phyloP scores from a whole-genome alignment of 2,113 vertebrate genomes.

The Dromas ardeola region DNA sequence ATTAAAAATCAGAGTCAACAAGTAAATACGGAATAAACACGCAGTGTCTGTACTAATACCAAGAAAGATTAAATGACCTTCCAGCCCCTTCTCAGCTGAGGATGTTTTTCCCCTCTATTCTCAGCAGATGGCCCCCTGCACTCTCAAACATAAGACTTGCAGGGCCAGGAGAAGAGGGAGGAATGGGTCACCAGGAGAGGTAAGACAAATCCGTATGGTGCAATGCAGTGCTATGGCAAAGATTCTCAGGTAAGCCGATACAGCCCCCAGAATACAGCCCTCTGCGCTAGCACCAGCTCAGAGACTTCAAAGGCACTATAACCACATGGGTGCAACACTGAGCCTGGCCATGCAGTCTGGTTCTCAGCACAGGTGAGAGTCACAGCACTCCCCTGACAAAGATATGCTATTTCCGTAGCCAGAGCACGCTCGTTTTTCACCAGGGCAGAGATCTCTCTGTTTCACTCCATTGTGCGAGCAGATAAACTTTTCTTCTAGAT shows the following conservation, averaged over 20 bases:
- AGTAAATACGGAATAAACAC: background rate
- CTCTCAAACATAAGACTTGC: background rate
- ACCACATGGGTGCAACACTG: background rate
- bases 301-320: background rate
- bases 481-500: background rate
- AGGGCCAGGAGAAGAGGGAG: background rate
- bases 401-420: background rate
- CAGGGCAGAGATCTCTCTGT: background rate
- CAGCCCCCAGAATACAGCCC: background rate
- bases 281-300: background rate
- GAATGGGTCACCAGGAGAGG: background rate
- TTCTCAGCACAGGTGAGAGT: background rate
- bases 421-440: background rate
- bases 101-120: conserved; percentile 34
- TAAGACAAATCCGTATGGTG: background rate
- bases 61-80: background rate
- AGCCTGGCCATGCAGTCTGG: background rate
- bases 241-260: background rate
- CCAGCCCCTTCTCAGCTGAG: background rate
- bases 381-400: background rate
- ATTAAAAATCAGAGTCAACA: background rate
- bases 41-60: background rate
- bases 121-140: conserved; percentile 53
- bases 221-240: background rate
- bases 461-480: background rate